Conservation (phyloP, 2,113 vertebrate species). For the Eublepharis macularius region DNA sequence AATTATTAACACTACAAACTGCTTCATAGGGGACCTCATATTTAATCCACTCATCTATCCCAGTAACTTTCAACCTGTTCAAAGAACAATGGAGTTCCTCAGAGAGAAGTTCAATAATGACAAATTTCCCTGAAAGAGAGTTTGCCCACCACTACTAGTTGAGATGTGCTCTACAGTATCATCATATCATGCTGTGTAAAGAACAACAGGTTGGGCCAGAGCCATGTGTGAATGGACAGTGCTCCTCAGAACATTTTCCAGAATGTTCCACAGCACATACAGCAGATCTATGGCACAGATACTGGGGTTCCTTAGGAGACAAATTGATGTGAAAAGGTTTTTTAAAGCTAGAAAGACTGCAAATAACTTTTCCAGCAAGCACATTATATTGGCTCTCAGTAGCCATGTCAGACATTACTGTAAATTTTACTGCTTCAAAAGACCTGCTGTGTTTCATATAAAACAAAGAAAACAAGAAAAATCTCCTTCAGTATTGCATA, state of each 20-base stretch:
- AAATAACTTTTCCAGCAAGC: not conserved
- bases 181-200: not conserved
- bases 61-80: not conserved
- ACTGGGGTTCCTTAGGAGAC: not conserved
- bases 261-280: not conserved
- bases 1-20: not conserved
- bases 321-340: not conserved
- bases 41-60: not conserved
- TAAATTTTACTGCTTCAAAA: not conserved
- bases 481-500: not conserved
- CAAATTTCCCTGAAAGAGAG: not conserved
- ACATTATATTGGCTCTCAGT: not conserved
- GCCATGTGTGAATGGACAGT: not conserved
- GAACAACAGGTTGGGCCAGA: not conserved
- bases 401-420: not conserved
- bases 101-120: not conserved
- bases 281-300: not conserved
- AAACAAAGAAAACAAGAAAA: no score
- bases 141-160: not conserved
- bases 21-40: not conserved
- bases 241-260: not conserved
- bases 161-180: not conserved
- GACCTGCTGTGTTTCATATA: no score
- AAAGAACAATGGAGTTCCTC: not conserved
- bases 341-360: not conserved